Evolutionary conservation across 1,140 invertebrate species (phyloP), one percentile per base, ranked within the genome.

Genomic region (Orchesella cincta): DNA sequence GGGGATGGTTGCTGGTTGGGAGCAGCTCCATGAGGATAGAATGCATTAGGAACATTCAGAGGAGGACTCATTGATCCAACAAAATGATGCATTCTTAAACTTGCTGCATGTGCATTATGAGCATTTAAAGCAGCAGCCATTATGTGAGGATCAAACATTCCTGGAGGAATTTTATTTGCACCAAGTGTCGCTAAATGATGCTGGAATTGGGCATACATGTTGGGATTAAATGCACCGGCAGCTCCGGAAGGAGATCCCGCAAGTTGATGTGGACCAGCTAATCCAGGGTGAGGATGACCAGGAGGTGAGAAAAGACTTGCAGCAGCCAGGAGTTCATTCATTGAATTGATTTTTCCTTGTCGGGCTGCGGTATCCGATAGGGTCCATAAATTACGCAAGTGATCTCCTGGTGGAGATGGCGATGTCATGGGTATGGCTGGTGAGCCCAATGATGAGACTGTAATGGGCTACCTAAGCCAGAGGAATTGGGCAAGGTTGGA

Each of bases 321-420:
- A 1, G 75, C 79, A 14, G 75, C 71, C 39, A 81, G 33, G 28
- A 81, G 57, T 73, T 72, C 74, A 62, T 76, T 81, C 75, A 81
- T 78, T 12, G 54, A 33, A 36, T 74, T 71, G 36, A 80, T 52
- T 80, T 82, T 82, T 20, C 78, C 64, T n/a, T 78, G 39, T 18
- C 52, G 28, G n/a, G 77, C 76, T 1, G 81, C 81, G 26, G 78
- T 62, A 52, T 80, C 80, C 0, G 78, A 79, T 1, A 81, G 72
- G 2, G 80, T 81, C 52, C 77, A 29, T 23, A 82, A 67, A 77
- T 80, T 80, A 35, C 80, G 72, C 18, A 81, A 39, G 18, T 76
- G 78, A 52, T 78, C 74, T 3, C 74, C 71, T 14, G 81, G 74
- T 35, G 76, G 76, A 0, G 75, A 74, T n/a, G 76, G 72, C 33